These are phyloP conservation scores for Pseudomugil gertrudae DNA, from an alignment of 2,797 vertebrate species.

Conservation along the genomic window DNA sequence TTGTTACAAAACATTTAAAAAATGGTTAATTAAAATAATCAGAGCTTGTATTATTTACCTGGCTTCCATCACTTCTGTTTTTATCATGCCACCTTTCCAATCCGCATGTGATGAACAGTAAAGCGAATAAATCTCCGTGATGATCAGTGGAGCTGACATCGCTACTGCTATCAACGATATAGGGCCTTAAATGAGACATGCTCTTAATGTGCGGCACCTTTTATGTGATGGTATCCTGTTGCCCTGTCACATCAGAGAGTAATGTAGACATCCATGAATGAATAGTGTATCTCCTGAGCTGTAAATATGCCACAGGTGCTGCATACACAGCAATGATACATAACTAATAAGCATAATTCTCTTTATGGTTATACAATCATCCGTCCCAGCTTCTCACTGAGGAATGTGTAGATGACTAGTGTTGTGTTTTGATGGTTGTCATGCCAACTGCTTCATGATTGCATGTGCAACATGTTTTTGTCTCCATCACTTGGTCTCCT, in stretches of 20 bases:
- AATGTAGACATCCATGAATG: neutral
- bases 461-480: neutral
- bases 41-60: too few relatives aligned
- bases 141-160: neutral
- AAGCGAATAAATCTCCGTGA: neutral
- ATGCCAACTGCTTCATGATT: slow-evolving; percentile 6
- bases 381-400: neutral
- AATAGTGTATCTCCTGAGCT: neutral
- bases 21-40: too few relatives aligned
- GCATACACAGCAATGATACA: neutral
- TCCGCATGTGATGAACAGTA: neutral
- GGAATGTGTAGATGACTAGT: neutral
- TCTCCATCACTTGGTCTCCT: neutral
- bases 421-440: slow-evolving; percentile 1
- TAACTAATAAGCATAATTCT: neutral
- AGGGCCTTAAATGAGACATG: neutral
- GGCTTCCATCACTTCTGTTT: too few relatives aligned
- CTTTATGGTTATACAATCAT: neutral
- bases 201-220: neutral
- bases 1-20: too few relatives aligned
- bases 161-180: neutral
- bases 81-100: neutral
- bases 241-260: neutral
- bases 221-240: neutral
- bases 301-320: neutral